Base-by-base conservation (phyloP, 2,797 vertebrate genomes). In the Glyptemys insculpta region DNA sequence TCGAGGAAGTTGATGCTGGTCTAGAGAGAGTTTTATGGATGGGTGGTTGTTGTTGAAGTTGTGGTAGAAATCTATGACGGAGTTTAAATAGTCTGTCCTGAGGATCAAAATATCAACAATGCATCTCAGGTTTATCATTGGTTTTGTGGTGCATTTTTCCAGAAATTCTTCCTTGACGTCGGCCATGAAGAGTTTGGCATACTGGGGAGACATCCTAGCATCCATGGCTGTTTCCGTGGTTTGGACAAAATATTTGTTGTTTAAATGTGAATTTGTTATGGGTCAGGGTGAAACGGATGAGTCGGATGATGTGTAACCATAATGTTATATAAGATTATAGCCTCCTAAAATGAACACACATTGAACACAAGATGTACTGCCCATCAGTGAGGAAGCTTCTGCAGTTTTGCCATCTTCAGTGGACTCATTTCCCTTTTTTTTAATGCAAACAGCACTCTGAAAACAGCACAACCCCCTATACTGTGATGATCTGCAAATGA, bases 261-360 rank as follows among this genome's bases (percentile, higher is more conserved):
- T 54, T 72, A 72, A 72, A 72, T 72, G n/a, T 41, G 23, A 41
- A 37, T 18, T 72, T 72, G 19, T 23, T 72, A 41, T 72, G n/a
- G n/a, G 68, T 41, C n/a, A 41, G 18, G 65, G 21, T 72, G n/a
- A 41, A 37, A 37, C 1, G 10, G 19, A 72, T 41, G 37, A 72
- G 68, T 72, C 3, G 37, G n/a, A 41, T 4, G 10, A 72, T 41
- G 10, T 72, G 65, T 72, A 23, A 23, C 37, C 10, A 12, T 41
- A 1, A 2, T 0, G 0, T 52, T 21, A 0, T 0, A 2, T 1
- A 1, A 31, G 1, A 29, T 74, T 41, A 12, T 29, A 8, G 57
- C 34, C 62, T 83, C n/a, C 53, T 4, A 78, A 2, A 44, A 65
- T 34, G 37, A 78, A 49, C 74, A 37, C 10, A 37, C n/a, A 37